These are phyloP conservation scores for Caenorhabditis macrosperma DNA, from an alignment of 2,888 invertebrate species.

Conservation along the genomic window DNA sequence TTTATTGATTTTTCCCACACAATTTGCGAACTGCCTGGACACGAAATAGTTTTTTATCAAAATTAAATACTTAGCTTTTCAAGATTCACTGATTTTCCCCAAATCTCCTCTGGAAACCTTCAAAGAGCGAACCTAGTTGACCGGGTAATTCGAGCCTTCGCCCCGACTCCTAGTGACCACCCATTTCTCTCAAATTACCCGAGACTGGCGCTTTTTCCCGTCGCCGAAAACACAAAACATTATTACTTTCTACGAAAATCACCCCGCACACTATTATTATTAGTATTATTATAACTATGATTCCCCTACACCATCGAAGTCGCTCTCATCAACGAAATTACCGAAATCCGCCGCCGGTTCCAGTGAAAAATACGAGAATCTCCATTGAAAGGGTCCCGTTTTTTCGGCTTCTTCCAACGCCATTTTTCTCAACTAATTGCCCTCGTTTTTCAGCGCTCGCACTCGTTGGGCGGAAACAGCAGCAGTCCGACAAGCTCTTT, in stretches of 20 bases:
- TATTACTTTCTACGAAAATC: conserved; percentile 6
- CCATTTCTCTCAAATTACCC: conserved; percentile 43
- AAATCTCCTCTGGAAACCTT: conserved; percentile 1
- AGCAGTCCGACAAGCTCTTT: conserved; percentile 50
- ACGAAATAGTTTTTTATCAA: too few species aligned
- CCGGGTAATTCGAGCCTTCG: conserved; percentile 39
- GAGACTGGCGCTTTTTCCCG: neutral
- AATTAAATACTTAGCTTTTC: too few species aligned
- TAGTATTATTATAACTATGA: too few species aligned
- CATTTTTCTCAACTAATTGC: neutral
- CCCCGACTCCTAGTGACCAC: conserved; percentile 12
- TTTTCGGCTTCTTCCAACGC: neutral
- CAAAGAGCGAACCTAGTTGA: conserved; percentile 22
- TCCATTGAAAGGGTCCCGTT: neutral
- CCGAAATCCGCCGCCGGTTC: conserved; percentile 11
- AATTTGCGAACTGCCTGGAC: neutral
- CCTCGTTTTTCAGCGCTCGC: conserved; percentile 53
- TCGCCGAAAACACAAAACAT: conserved; percentile 18
- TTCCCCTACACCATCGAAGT: conserved; percentile 26
- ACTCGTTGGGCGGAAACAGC: conserved; percentile 56
- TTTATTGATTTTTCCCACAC: conserved; percentile 23
- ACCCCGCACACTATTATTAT: too few species aligned
- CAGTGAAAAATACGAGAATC: neutral
- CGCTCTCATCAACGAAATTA: conserved; percentile 45
- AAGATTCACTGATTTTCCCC: too few species aligned